Conservation (phyloP, 1,140 invertebrate genomes). For the Cotesia chilonis region DNA sequence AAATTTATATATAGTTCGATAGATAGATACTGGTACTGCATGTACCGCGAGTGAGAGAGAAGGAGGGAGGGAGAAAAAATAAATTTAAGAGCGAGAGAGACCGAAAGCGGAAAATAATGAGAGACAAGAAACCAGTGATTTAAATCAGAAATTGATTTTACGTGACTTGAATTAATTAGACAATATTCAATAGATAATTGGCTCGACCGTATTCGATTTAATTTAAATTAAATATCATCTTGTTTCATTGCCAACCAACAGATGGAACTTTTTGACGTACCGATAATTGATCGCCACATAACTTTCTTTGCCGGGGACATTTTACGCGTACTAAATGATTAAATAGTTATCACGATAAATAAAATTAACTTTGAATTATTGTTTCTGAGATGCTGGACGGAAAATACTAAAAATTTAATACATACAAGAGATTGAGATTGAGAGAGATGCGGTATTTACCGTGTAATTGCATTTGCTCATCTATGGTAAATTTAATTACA, state of each 20-base stretch:
- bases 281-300: no score
- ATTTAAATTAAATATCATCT: not conserved
- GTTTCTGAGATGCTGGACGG: not conserved
- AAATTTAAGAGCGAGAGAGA: not conserved
- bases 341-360: conserved; percentile 16
- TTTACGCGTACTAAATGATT: no score
- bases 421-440: not conserved
- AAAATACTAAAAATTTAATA: not conserved
- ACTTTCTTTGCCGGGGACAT: no score
- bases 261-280: no score
- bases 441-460: not conserved
- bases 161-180: conserved; percentile 8
- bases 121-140: conserved; percentile 1
- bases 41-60: not conserved
- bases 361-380: conserved; percentile 20
- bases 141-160: conserved; percentile 21
- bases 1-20: no score
- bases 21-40: no score
- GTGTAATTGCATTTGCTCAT: conserved; percentile 22
- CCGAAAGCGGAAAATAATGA: not conserved
- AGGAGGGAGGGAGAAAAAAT: not conserved
- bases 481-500: conserved; percentile 26
- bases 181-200: conserved; percentile 1
- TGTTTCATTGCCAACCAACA: not conserved
- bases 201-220: not conserved